Evolutionary conservation across 1,140 invertebrate species (phyloP), one percentile per base, ranked within the genome.

Genomic region (Acromyrmex charruanus): DNA sequence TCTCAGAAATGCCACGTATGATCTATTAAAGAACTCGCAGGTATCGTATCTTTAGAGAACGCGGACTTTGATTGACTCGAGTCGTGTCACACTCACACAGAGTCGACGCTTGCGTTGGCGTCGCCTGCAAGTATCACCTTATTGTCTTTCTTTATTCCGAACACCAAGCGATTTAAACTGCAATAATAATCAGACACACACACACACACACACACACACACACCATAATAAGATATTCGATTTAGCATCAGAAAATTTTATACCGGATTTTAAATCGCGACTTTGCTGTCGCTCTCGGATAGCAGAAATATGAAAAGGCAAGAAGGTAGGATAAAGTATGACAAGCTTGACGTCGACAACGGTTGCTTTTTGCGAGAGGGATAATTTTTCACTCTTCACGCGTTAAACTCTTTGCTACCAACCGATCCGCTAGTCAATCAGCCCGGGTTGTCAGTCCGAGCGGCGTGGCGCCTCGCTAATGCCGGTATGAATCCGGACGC

Each of bases 81-180:
- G 63, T 88, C 77, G 68, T 80, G 72, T 91, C 90, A 44, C 9
- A 39, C 39, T 0, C 39, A 39, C 39, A 39, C 39, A 91, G 88
- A 89, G 90, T 91, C 88, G 87, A 80, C 68, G 49, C 75, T 85
- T 81, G 49, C 59, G 69, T 28, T 14, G 39, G 59, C 59, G 69
- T 21, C 28, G 59, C 44, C 65, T 74, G 25, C 84, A 77, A 84
- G 16, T 28, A 49, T 1, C 5, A 35, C 3, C 12, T 53, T 53
- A 18, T 51, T 21, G 21, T 35, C n/a, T 35, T 25, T 35, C 28
- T 66, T 49, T 53, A 51, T 63, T 12, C 39, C 7, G n/a, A 6
- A 25, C 0, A 28, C 16, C 4, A 4, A 39, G n/a, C 55, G 25
- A 35, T 75, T n/a, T 10, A 44, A 77, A 28, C 18, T 18, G n/a